Base-by-base conservation (phyloP, 2,113 vertebrate genomes). In the Gobius niger region DNA sequence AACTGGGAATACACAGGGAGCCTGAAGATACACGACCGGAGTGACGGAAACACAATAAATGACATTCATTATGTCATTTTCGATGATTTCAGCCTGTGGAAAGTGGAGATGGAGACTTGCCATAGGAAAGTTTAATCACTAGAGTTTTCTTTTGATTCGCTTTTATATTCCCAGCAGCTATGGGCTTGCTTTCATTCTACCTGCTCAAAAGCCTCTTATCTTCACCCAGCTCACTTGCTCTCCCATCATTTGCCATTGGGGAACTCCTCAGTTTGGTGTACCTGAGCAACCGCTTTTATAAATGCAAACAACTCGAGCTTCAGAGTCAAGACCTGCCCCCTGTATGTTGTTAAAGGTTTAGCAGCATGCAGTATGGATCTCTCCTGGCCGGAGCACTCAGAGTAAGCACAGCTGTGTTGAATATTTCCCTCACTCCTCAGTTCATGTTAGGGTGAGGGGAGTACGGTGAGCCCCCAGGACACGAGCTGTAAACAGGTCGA, bases 401-500 rank as follows among this genome's bases (percentile, higher is more conserved):
- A 80, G 86, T 80, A 84, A 85, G 83, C 87, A 86, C 87, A 87
- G 87, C 87, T 89, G 87, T 85, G 86, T 85, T 92, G 83, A 92
- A 92, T 92, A 91, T 93, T 91, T 92, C 86, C 89, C 74, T 91
- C 84, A 89, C 86, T 91, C 86, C 63, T 87, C 87, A 88, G 87
- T 91, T 91, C 82, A 91, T 92, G 86, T 90, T 85, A 82, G 82
- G 85, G 84, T 84, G 89, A 90, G 91, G 83, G 82, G 88, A 90
- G 91, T 73, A 59, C 74, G 34, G 82, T 82, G 82, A 80, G 85
- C 86, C 88, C 85, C 80, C 76, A 82, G 90, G 87, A 89, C 85
- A 81, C 66, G 68, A 83, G 82, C 53, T 44, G 89, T 91, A 92
- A 92, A 92, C 92, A 92, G 90, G 84, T 80, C 73, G 62, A 80